Conservation (phyloP, 2,113 vertebrate genomes). For the Cricetomys ansorgei region DNA sequence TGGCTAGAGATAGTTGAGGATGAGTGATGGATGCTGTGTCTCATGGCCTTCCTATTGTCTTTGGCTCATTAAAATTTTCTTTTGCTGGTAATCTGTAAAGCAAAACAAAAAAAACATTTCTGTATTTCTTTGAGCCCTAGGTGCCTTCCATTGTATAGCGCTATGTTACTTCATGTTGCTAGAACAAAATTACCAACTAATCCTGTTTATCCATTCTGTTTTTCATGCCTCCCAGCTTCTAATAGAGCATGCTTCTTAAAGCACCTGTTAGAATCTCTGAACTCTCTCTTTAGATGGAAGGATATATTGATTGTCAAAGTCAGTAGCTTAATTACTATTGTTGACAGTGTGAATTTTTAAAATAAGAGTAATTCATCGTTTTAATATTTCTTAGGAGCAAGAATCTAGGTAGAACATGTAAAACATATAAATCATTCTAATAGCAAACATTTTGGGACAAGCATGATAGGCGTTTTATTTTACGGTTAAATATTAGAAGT, state of each 20-base stretch:
- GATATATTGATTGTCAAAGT: neutral
- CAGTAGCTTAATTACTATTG: neutral
- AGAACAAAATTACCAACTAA: neutral
- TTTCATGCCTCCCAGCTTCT: neutral
- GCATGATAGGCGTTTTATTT: conserved; percentile 52
- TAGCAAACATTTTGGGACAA: conserved; percentile 3
- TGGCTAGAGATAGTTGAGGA: neutral
- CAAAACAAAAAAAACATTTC: neutral
- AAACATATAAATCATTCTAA: conserved; percentile 29
- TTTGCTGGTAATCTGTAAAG: conserved; percentile 20
- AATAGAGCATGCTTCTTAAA: neutral
- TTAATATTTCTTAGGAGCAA: conserved; percentile 33
- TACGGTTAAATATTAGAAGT: conserved; percentile 40
- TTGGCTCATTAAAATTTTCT: neutral
- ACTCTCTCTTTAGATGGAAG: neutral
- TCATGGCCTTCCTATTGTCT: neutral
- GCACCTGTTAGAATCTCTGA: neutral
- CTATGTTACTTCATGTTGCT: neutral
- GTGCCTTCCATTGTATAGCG: neutral
- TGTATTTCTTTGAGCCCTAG: neutral
- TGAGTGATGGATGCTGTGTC: neutral
- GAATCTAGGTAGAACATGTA: conserved; percentile 42
- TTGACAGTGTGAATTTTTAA: conserved; percentile 39
- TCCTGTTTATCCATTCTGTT: neutral
- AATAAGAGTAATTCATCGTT: conserved; percentile 21